Base-by-base conservation (phyloP, 2,797 vertebrate species). In the Notolabrus celidotus region DNA sequence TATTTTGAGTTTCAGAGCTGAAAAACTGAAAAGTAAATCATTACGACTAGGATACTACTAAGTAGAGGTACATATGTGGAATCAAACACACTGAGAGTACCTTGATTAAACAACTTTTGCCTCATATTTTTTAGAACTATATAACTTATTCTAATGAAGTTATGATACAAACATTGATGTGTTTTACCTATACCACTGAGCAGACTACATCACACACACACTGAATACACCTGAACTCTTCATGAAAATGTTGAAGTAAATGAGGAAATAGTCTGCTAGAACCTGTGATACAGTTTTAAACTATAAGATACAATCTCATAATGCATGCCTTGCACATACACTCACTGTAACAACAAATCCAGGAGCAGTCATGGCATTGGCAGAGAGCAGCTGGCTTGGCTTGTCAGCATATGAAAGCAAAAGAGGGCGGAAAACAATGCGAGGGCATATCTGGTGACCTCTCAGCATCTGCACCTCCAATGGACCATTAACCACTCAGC, bases 391-490 rank as follows among this genome's bases (percentile, higher is more conserved):
- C 80, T 73, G 68, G 61, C 54, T 2, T 25, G 36, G 50, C 68
- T 73, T 65, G 70, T 77, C 41, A 17, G 53, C 56, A 53, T 62
- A 65, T 67, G 60, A 47, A 23, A 49, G 79, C 73, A 55, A 67
- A 69, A 50, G 51, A 80, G 70, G 66, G 55, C 2, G 34, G 59
- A 64, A 79, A 83, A 80, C 55, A 66, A 67, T 71, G 14, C 0
- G 61, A 79, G 71, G 84, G 54, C 79, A 69, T 58, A 10, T 36
- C 53, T 1, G 69, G 19, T 80, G 69, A 86, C 80, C 87, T 74
- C 76, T 66, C 66, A 57, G 71, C 72, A 70, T 89, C 83, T 76
- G 78, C 63, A 65, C 34, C 31, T 63, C 54, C 51, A 69, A 64
- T 72, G 66, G 68, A 80, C 72, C 76, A 74, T 76, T 72, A 72